A percentile compares a stretch with the other conserved stretches of the same genome.
Evolutionary conservation across 2,797 vertebrate species (phyloP).

Genomic region (Chrosomus eos): DNA sequence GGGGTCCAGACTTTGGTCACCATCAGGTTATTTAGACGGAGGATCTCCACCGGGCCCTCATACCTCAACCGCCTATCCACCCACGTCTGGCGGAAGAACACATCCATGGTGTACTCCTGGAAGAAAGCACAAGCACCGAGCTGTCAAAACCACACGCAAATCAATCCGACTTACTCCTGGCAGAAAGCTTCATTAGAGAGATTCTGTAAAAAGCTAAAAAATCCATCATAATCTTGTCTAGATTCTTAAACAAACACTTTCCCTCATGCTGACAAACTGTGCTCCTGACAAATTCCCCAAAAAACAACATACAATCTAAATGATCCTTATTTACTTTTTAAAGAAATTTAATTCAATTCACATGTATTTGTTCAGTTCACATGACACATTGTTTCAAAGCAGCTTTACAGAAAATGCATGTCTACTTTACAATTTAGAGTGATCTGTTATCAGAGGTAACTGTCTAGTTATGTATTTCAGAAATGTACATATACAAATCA

Average conservation of each 20-base stretch:
- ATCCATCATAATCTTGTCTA: constrained; percentile 10
- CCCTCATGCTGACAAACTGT: background rate
- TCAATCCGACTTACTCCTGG: background rate
- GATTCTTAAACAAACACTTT: background rate
- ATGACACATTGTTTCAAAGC: too few relatives aligned
- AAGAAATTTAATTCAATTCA: background rate
- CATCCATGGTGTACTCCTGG: constrained; percentile 99
- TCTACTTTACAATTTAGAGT: too few relatives aligned
- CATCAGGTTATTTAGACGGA: constrained; percentile 98
- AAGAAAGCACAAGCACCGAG: constrained; percentile 4
- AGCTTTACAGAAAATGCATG: too few relatives aligned
- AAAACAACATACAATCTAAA: background rate
- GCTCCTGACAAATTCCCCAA: background rate
- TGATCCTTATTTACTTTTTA: background rate
- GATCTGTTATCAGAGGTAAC: too few relatives aligned
- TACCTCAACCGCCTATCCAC: constrained; percentile 93
- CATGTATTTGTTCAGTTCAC: too few relatives aligned
- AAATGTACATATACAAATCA: too few relatives aligned
- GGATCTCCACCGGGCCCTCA: constrained; percentile 94
- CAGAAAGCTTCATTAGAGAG: background rate
- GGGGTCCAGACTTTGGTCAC: constrained; percentile 99
- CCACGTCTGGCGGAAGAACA: constrained; percentile 98
- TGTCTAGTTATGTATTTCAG: too few relatives aligned
- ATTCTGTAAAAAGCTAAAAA: background rate
- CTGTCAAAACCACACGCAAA: background rate